These are phyloP conservation scores for Endotricha flammealis DNA, from an alignment of 2,888 invertebrate species.

Conservation along the genomic window DNA sequence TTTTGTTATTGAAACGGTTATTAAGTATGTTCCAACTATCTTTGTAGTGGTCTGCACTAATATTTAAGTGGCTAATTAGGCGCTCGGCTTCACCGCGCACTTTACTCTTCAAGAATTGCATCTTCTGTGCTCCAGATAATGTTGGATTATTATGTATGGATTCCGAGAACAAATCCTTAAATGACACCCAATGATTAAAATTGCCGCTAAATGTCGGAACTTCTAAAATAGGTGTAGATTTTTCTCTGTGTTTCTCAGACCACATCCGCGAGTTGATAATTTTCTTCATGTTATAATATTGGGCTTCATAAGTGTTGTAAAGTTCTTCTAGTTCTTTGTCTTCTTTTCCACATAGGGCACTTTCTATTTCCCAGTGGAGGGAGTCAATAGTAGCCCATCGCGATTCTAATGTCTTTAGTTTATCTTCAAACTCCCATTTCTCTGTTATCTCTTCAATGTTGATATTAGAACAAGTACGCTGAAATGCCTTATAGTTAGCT, in stretches of 20 bases:
- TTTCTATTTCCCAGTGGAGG: too few relatives aligned
- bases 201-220: not conserved
- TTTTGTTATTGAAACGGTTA: slow-evolving; percentile 7
- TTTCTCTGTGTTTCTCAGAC: not conserved
- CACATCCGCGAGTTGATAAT: not conserved
- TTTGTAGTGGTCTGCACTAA: slow-evolving; percentile 4
- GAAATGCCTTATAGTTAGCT: too few relatives aligned
- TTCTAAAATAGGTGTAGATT: not conserved
- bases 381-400: too few relatives aligned
- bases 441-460: too few relatives aligned
- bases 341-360: too few relatives aligned
- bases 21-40: slow-evolving; percentile 8
- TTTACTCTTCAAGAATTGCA: slow-evolving; percentile 1
- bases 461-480: too few relatives aligned
- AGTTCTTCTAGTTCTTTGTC: too few relatives aligned
- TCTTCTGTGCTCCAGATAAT: not conserved
- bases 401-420: too few relatives aligned
- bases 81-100: slow-evolving; percentile 1
- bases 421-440: too few relatives aligned
- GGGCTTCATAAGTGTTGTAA: too few relatives aligned
- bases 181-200: not conserved
- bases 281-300: too few relatives aligned
- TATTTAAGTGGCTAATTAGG: not conserved
- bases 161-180: not conserved
- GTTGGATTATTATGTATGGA: not conserved